Evolutionary conservation across 2,888 invertebrate species (phyloP), one percentile per base, ranked within the genome.

Genomic region (Hecatera dysodea): DNA sequence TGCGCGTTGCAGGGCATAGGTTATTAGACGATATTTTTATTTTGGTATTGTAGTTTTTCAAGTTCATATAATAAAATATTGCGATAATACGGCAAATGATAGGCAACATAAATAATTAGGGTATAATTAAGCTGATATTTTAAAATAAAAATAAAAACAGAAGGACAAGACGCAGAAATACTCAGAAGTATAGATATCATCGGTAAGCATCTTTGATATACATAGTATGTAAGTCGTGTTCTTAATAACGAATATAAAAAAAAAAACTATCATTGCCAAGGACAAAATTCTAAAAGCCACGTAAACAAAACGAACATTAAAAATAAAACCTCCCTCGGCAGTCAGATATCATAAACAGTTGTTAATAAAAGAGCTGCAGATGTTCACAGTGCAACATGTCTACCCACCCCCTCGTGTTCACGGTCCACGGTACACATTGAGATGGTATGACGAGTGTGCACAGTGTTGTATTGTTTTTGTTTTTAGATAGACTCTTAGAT

Each of bases 281-380:
- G 11, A 27, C 44, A 36, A 22, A 12, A 50, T 36, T 72, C 0
- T 46, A 33, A 52, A 55, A 65, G 27, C 55, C 50, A 29, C 55
- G 44, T 53, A 2, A 2, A 62, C 9, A 61, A 42, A 78, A 72
- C 22, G n/a, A 72, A 69, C 71, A 73, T 80, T 79, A 80, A 82
- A 82, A 85, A 85, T 75, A 72, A 76, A 67, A 59, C 66, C 67
- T 65, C 74, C 70, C 63, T 53, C 52, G 69, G 63, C 67, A 65
- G 72, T 80, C 75, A 63, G 67, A 71, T 78, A 67, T 72, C 80
- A 78, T 86, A 81, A 87, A 84, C 75, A 67, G 64, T 69, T 76
- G 82, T 83, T 87, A 88, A 88, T 88, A 88, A 86, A 84, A 85
- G 81, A 75, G 80, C 77, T 86, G 85, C 86, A 85, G 85, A 84